Percentiles rank a stretch among this genome's conserved stretches.
phyloP scores from a whole-genome alignment of 2,888 invertebrate species.

The Himalopsyche anomala region DNA sequence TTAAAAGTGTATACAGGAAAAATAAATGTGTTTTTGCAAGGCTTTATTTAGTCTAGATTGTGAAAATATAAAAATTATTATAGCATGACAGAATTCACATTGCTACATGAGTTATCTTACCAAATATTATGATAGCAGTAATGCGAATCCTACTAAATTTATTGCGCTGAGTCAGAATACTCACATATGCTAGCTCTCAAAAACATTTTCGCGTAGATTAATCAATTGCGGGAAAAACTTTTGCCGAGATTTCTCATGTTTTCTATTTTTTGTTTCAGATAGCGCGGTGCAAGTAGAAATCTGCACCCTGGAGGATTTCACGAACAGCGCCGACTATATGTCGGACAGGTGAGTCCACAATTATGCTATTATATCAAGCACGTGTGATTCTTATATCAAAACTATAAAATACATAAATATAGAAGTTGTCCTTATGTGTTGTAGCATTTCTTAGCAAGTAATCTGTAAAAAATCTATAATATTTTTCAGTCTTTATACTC shows the following conservation, averaged over 20 bases:
- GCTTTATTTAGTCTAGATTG: no score
- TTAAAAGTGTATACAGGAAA: no score
- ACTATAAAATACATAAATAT: no score
- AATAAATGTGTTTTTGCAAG: no score
- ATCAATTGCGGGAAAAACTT: conserved; percentile 11
- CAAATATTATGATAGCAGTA: not conserved
- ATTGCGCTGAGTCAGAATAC: conserved; percentile 10
- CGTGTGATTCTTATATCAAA: no score
- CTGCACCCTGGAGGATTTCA: conserved; percentile 61
- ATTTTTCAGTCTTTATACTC: no score
- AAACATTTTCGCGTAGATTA: not conserved
- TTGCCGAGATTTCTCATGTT: not conserved
- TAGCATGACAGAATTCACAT: no score
- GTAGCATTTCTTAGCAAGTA: no score
- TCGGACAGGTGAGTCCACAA: conserved; percentile 58
- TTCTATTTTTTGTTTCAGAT: conserved; percentile 55
- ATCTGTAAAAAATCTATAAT: no score
- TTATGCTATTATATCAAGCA: conserved; percentile 5
- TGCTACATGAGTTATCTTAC: not conserved
- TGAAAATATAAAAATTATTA: no score
- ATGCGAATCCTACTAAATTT: not conserved
- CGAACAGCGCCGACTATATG: conserved; percentile 57
- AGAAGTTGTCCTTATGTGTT: no score
- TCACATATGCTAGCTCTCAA: not conserved
- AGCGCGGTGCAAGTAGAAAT: conserved; percentile 59